phyloP scores from a whole-genome alignment of 2,113 vertebrate genomes.

The Himantopus leucocephalus region DNA sequence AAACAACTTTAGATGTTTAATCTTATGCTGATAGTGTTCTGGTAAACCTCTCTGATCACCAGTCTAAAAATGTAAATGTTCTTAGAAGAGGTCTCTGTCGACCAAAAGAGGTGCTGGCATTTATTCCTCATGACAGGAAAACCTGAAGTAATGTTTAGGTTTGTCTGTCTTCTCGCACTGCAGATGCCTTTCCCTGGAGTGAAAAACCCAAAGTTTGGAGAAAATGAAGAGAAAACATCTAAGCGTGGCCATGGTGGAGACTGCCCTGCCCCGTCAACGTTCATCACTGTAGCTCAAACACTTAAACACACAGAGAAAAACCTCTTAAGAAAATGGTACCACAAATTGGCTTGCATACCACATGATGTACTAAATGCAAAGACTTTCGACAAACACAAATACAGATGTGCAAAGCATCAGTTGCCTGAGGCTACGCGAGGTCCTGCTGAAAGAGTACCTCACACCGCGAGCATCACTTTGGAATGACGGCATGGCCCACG shows the following conservation, averaged over 20 bases:
- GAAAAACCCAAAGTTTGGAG: background rate
- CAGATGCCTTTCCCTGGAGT: background rate
- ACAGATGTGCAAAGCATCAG: background rate
- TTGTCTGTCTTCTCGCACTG: background rate
- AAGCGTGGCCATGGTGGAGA: accelerated
- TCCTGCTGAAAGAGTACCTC: background rate
- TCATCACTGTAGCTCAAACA: background rate
- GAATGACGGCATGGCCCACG: accelerated
- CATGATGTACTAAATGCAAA: accelerated
- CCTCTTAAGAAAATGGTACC: background rate
- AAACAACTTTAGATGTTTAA: background rate
- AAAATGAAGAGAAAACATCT: background rate
- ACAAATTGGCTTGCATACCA: accelerated
- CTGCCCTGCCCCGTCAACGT: background rate
- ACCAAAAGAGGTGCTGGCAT: background rate
- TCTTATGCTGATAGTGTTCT: background rate
- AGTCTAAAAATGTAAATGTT: background rate
- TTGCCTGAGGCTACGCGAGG: background rate
- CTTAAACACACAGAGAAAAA: background rate
- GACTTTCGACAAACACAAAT: background rate
- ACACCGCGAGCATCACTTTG: background rate
- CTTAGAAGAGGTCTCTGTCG: background rate
- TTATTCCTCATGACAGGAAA: background rate
- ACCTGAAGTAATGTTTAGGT: background rate
- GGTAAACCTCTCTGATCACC: background rate